Evolutionary conservation across 2,797 vertebrate genomes (phyloP).

Genomic region (Coilia nasus): DNA sequence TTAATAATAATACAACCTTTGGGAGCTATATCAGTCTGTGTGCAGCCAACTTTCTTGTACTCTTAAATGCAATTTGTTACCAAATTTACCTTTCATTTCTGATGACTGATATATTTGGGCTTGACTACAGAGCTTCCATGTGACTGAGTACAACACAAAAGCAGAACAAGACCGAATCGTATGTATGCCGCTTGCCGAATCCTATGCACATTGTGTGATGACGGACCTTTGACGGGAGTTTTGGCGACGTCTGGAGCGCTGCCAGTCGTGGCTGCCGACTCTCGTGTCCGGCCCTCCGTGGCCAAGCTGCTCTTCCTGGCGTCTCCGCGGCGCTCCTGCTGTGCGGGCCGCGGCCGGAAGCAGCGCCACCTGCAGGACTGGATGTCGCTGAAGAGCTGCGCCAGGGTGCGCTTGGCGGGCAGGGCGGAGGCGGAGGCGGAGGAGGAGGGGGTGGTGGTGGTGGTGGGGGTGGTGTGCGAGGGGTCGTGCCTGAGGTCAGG

Average conservation of each 20-base stretch:
- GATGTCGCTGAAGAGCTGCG: slow-evolving; percentile 89
- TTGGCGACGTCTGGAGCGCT: background rate
- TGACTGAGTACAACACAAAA: no score
- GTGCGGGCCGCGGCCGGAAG: slow-evolving; percentile 84
- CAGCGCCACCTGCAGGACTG: slow-evolving; percentile 88
- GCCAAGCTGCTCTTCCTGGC: slow-evolving; percentile 79
- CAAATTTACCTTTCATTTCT: no score
- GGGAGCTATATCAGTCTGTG: no score
- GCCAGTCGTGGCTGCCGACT: slow-evolving; percentile 60
- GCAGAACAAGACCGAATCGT: no score
- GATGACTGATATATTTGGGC: no score
- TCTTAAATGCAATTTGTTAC: no score
- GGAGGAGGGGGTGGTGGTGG: slow-evolving; percentile 76
- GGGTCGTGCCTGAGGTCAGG: slow-evolving; percentile 78
- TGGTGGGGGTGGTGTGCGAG: slow-evolving; percentile 83
- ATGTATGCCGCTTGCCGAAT: background rate
- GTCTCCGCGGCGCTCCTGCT: slow-evolving; percentile 74
- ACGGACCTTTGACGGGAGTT: background rate
- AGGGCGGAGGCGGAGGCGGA: slow-evolving; percentile 69
- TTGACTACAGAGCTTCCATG: no score
- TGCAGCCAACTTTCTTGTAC: no score
- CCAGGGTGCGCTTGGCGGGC: slow-evolving; percentile 73
- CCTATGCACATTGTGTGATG: background rate
- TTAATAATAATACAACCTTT: no score
- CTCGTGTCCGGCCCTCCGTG: slow-evolving; percentile 67